A percentile compares a stretch with the other conserved stretches of the same genome.
phyloP scores from a whole-genome alignment of 1,140 invertebrate species.

The Phthorimaea operculella region DNA sequence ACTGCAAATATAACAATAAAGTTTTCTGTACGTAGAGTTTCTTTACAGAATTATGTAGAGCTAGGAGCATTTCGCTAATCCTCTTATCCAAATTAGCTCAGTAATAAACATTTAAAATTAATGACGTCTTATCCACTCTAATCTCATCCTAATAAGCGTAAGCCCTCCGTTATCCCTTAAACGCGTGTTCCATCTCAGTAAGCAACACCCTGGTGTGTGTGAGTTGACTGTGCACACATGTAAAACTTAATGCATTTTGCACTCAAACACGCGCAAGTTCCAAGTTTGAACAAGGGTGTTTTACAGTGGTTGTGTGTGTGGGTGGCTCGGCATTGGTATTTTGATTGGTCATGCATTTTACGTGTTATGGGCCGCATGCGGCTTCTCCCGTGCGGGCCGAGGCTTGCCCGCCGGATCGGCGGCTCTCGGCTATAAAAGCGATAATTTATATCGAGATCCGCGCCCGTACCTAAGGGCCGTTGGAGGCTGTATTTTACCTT shows the following conservation, averaged over 20 bases:
- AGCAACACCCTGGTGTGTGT: constrained; percentile 36
- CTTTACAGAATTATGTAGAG: no score
- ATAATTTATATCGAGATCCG: constrained; percentile 48
- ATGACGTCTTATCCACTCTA: constrained; percentile 31
- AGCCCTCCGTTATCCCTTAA: constrained; percentile 64
- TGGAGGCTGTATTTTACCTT: constrained; percentile 20
- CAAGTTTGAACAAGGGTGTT: constrained; percentile 18
- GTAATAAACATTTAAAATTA: background rate
- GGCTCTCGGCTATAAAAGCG: constrained; percentile 39
- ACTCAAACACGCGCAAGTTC: constrained; percentile 13
- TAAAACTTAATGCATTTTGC: constrained; percentile 34
- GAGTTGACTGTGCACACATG: constrained; percentile 22
- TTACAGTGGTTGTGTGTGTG: constrained; percentile 28
- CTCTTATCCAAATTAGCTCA: background rate
- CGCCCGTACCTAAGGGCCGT: constrained; percentile 22
- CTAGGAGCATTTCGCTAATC: no score
- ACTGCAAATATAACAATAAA: no score
- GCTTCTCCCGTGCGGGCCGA: constrained; percentile 45
- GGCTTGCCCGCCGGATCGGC: constrained; percentile 21
- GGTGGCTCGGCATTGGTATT: constrained; percentile 62
- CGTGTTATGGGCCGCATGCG: constrained; percentile 50
- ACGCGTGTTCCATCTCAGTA: constrained; percentile 61
- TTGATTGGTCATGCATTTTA: constrained; percentile 69
- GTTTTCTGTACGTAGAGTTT: no score
- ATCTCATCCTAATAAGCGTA: constrained; percentile 36